Conservation (phyloP, 2,113 vertebrate species). For the Oryzias curvinotus region DNA sequence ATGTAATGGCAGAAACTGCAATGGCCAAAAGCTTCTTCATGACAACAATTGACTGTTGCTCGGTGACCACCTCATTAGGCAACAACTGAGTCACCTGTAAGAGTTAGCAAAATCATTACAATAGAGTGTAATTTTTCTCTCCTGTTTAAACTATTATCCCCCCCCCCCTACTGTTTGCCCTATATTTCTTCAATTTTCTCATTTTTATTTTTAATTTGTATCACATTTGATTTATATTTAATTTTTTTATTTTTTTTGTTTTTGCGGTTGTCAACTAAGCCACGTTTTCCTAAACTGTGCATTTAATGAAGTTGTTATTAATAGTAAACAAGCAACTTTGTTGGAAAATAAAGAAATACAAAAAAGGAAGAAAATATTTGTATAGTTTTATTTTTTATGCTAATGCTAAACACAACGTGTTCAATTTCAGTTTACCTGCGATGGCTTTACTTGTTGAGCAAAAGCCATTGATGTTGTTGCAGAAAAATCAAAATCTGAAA, state of each 20-base stretch:
- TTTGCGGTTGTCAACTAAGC: too few relatives aligned
- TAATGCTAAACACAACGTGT: too few relatives aligned
- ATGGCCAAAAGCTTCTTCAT: conserved; percentile 94
- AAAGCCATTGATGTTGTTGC: conserved; percentile 55
- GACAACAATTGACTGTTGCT: conserved; percentile 87
- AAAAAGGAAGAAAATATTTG: too few relatives aligned
- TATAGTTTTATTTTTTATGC: too few relatives aligned
- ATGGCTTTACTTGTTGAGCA: conserved; percentile 51
- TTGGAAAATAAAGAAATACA: too few relatives aligned
- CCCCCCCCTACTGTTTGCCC: background rate
- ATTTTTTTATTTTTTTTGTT: too few relatives aligned
- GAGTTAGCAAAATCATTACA: conserved; percentile 11
- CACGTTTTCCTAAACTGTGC: too few relatives aligned
- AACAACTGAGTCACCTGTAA: conserved; percentile 79
- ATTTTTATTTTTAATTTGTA: too few relatives aligned
- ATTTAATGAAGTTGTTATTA: too few relatives aligned
- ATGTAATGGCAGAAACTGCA: conserved; percentile 92
- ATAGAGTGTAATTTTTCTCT: background rate
- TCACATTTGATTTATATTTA: too few relatives aligned
- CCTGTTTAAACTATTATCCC: background rate
- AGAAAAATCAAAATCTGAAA: conserved; percentile 2
- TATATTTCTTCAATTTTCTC: too few relatives aligned
- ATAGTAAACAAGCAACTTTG: background rate
- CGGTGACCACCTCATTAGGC: conserved; percentile 81
- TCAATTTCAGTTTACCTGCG: conserved; percentile 61